A percentile compares a stretch with the other conserved stretches of the same genome.
Conservation (phyloP, 2,888 invertebrate species). For the Phania funesta region DNA sequence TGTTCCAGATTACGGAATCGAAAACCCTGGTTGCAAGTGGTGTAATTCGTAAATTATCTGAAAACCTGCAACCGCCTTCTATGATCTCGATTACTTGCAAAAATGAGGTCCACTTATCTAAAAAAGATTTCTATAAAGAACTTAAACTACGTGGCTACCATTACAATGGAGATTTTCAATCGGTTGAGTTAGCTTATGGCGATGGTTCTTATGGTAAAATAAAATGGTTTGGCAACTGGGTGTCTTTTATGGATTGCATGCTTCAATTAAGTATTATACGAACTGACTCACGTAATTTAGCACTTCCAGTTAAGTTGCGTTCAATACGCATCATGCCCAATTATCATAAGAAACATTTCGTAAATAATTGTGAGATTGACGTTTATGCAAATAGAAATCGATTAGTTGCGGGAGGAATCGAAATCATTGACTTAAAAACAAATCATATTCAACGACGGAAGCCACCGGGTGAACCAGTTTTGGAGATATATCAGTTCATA, state of each 20-base stretch:
- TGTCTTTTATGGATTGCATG: constrained; percentile 92
- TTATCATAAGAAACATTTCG: constrained; percentile 80
- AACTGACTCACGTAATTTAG: constrained; percentile 84
- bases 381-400: constrained; percentile 65
- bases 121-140: constrained; percentile 85
- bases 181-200: constrained; percentile 69
- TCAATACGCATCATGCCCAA: constrained; percentile 85
- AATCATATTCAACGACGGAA: constrained; percentile 85
- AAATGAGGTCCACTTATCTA: constrained; percentile 78
- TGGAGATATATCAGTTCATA: constrained; percentile 87
- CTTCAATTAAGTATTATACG: constrained; percentile 88
- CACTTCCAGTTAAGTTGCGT: constrained; percentile 87
- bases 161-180: constrained; percentile 76
- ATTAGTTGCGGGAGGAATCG: constrained; percentile 86
- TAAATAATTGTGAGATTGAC: constrained; percentile 76
- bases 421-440: constrained; percentile 87
- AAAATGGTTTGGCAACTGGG: constrained; percentile 90
- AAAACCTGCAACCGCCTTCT: constrained; percentile 41
- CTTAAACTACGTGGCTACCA: constrained; percentile 85
- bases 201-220: constrained; percentile 72
- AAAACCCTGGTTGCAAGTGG: constrained; percentile 57
- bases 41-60: constrained; percentile 74
- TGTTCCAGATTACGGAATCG: constrained; percentile 77
- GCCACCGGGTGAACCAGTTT: constrained; percentile 85
- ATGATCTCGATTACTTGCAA: constrained; percentile 37